Conservation (phyloP, 2,888 invertebrate species). For the Zaprionus bogoriensis region DNA sequence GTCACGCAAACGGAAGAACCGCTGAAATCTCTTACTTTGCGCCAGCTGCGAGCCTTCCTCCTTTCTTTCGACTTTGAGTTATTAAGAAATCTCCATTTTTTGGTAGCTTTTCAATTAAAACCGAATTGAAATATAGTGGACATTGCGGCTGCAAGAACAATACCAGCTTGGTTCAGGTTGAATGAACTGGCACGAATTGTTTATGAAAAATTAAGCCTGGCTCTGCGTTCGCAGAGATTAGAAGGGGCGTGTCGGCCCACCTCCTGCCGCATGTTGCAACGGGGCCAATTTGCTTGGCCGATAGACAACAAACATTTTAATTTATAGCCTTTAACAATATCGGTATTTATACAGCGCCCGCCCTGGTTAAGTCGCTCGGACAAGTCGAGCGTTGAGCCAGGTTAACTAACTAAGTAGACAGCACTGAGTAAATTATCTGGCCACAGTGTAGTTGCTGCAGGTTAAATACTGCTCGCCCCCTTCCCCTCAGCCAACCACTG, state of each 20-base stretch:
- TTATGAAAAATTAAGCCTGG: constrained; percentile 5
- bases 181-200: constrained; percentile 17
- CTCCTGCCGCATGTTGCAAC: constrained; percentile 10
- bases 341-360: constrained; percentile 30
- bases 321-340: constrained; percentile 53
- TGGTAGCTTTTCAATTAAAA: background rate
- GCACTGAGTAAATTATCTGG: constrained; percentile 11
- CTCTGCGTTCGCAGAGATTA: background rate
- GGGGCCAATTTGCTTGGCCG: constrained; percentile 57
- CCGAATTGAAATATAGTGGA: background rate
- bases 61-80: background rate
- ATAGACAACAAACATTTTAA: constrained; percentile 66
- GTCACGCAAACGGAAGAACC: constrained; percentile 20
- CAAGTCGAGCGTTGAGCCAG: background rate
- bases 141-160: background rate
- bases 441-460: constrained; percentile 1
- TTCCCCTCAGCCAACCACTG: background rate
- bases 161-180: background rate
- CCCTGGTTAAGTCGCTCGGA: background rate
- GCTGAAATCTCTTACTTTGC: background rate
- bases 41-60: too few species aligned
- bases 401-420: background rate
- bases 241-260: background rate
- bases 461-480: constrained; percentile 22
- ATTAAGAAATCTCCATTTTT: background rate